These are phyloP conservation scores for Embidobia sp. DNA, from an alignment of 2,888 invertebrate genomes.

Conservation along the genomic window DNA sequence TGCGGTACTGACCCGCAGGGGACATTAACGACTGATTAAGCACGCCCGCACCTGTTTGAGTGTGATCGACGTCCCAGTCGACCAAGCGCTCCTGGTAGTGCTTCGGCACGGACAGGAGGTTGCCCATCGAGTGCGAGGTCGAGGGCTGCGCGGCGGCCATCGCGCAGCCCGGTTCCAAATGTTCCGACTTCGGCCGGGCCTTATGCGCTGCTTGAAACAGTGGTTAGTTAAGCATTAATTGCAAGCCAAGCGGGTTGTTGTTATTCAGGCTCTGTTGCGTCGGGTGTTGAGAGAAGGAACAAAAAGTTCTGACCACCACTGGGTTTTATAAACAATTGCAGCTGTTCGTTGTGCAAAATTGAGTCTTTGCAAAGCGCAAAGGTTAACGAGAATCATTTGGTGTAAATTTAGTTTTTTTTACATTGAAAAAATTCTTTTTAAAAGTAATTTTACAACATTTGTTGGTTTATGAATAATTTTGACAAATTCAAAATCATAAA, in stretches of 20 bases:
- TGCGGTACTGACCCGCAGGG: too few relatives aligned
- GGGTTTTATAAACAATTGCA: too few relatives aligned
- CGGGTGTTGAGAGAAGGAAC: too few relatives aligned
- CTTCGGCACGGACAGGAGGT: slow-evolving; percentile 76
- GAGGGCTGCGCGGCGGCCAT: slow-evolving; percentile 72
- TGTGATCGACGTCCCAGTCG: slow-evolving; percentile 76
- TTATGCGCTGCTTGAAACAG: slow-evolving; percentile 77
- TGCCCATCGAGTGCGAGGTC: slow-evolving; percentile 79
- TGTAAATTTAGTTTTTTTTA: too few relatives aligned
- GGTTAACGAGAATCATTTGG: too few relatives aligned
- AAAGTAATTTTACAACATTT: too few relatives aligned
- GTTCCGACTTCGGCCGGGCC: slow-evolving; percentile 79
- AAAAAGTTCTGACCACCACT: too few relatives aligned
- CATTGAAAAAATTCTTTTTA: too few relatives aligned
- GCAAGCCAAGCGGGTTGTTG: slow-evolving; percentile 40
- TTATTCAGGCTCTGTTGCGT: not conserved
- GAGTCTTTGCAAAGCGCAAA: too few relatives aligned
- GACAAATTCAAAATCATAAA: too few relatives aligned
- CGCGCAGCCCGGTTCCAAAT: slow-evolving; percentile 74
- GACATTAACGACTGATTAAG: slow-evolving; percentile 64
- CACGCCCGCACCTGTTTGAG: slow-evolving; percentile 77
- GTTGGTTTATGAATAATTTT: too few relatives aligned
- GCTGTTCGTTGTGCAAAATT: too few relatives aligned
- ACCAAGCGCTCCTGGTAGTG: slow-evolving; percentile 77
- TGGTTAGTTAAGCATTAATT: slow-evolving; percentile 78